These are phyloP conservation scores for Exaiptasia diaphana DNA, from an alignment of 64 coral and sea anemone genomes.

Conservation along the genomic window DNA sequence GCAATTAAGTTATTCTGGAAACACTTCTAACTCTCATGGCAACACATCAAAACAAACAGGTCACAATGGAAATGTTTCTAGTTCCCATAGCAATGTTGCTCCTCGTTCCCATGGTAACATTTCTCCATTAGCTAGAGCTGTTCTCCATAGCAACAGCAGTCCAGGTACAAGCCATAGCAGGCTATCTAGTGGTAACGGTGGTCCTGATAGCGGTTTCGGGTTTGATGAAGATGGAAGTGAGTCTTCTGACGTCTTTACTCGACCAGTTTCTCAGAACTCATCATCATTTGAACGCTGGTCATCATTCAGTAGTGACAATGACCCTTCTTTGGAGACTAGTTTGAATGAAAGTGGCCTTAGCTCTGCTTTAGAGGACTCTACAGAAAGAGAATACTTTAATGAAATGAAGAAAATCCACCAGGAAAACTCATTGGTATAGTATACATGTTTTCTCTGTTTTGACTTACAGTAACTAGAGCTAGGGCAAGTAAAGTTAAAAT, in stretches of 20 bases:
- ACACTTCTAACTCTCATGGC: too few relatives aligned
- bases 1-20: too few relatives aligned
- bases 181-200: not conserved
- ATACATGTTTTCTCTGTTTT: not conserved
- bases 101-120: too few relatives aligned
- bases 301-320: conserved; percentile 31
- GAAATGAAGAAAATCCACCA: conserved; percentile 51
- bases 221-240: conserved; percentile 65
- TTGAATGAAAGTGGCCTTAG: conserved; percentile 6
- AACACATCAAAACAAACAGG: too few relatives aligned
- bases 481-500: not conserved
- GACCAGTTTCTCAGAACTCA: conserved; percentile 8
- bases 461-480: conserved; percentile 13
- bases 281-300: conserved; percentile 6
- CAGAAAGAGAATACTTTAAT: conserved; percentile 75
- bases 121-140: too few relatives aligned
- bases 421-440: not conserved
- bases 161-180: not conserved
- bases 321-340: conserved; percentile 2
- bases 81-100: too few relatives aligned
- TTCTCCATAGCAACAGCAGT: conserved; percentile 11
- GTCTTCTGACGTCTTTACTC: conserved; percentile 10
- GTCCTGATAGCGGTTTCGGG: conserved; percentile 71
- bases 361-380: conserved; percentile 71
- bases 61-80: too few relatives aligned